Evolutionary conservation across 2,113 vertebrate species (phyloP), one percentile per base, ranked within the genome.

Genomic region (Mastomys natalensis): DNA sequence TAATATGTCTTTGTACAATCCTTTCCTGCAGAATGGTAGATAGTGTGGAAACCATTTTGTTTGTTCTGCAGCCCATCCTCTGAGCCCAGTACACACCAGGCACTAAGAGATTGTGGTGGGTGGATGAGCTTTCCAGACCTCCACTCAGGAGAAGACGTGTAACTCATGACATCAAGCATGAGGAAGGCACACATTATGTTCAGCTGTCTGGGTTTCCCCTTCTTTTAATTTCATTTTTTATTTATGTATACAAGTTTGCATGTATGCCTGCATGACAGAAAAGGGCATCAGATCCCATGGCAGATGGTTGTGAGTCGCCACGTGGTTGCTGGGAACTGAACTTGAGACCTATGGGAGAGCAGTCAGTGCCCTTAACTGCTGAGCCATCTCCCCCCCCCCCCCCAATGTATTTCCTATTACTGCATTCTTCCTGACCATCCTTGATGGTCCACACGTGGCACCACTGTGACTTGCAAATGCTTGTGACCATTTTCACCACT

Each of bases 151-250:
- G 29, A 85, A 7, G 78, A 72, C 9, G 45, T 3, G 1, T 2
- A 53, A 55, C 3, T 10, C 5, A 3, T 3, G 15, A 37, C 31
- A 48, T 37, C 26, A n/a, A n/a, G 40, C 13, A 12, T 0, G 43
- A 26, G 40, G 24, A 0, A 34, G 9, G 7, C 31, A 0, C 0
- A 0, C 15, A 0, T 0, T 22, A 11, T 34, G 19, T 21, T 16
- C 13, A 21, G 15, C 53, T 15, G 7, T 10, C 78, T 19, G 1
- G 48, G 0, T 82, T 11, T 70, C 5, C 55, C 64, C 74, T 58
- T 17, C 17, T 51, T 73, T 73, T 22, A 22, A 19, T 43, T 74
- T 74, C 19, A 43, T 43, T 74, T 24, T 21, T 72, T 40, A 74
- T 43, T 24, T 74, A 74, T 74, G n/a, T 24, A 74, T 74, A 5